Evolutionary conservation across 2,113 vertebrate species (phyloP), one percentile per base, ranked within the genome.

Genomic region (Macquaria australasica): DNA sequence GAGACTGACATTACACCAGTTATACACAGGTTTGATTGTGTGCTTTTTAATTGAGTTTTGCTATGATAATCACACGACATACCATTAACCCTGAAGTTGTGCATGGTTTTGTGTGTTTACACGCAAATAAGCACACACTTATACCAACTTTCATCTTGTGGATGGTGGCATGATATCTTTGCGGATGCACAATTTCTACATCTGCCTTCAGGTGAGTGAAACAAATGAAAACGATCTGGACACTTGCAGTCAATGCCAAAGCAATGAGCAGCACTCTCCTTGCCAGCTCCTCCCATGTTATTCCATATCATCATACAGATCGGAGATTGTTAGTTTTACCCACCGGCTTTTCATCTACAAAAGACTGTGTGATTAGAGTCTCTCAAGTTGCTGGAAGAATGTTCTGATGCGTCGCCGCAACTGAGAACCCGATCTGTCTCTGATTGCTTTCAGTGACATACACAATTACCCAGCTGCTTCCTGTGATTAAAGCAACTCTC

Each of bases 381-480:
- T 84, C 74, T 87, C 74, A 56, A 82, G 71, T 88, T 82, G 80
- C 77, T 41, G 58, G 45, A 31, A 68, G 70, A 84, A 81, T 71
- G 78, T 90, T 75, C 71, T 73, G 63, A 84, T 83, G 78, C 55
- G 12, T 87, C 62, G 51, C 81, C 2, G 12, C 76, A n/a, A 81
- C 81, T 48, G 39, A 89, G 86, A 74, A 81, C 43, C 60, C 41
- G 62, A 86, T 87, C 82, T 37, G 71, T 81, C 74, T 82, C 84
- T 89, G 82, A 90, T 91, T 87, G 90, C 91, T 88, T 90, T 82
- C 67, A 59, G 87, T 93, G 88, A 93, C 89, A 91, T 69, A 82
- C 81, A 87, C 91, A 88, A 93, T 94, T 93, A 93, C 79, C 71
- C 84, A 91, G 86, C 91, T 93, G 87, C 82, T 87, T 93, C 81